Percentiles rank a stretch among this genome's conserved stretches.
phyloP scores from a whole-genome alignment of 2,797 vertebrate species.

The Hozukius guyotensis region DNA sequence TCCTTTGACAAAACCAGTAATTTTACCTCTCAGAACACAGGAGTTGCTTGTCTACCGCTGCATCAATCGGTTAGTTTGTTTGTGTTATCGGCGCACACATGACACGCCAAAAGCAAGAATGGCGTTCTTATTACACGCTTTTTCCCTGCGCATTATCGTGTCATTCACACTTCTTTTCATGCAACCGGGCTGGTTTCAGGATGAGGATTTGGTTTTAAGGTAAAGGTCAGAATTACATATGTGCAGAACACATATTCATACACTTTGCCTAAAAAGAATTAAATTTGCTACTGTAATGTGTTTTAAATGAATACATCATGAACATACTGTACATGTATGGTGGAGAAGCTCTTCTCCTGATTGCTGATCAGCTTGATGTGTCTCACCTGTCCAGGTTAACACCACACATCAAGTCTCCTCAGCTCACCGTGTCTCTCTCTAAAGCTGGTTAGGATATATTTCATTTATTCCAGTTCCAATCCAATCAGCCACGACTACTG shows the following conservation, averaged over 20 bases:
- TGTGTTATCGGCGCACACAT: too few relatives aligned
- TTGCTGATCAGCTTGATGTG: background rate
- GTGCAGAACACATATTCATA: background rate
- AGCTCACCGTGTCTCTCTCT: background rate
- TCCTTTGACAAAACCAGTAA: too few relatives aligned
- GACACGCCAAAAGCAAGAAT: too few relatives aligned
- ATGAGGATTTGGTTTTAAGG: too few relatives aligned
- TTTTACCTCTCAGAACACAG: too few relatives aligned
- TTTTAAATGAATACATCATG: background rate
- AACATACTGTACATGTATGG: background rate
- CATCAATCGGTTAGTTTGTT: too few relatives aligned
- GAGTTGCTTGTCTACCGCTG: too few relatives aligned
- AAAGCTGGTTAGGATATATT: constrained; percentile 2
- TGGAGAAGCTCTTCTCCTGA: background rate
- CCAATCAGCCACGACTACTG: constrained; percentile 14
- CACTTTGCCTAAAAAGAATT: background rate
- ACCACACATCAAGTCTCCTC: background rate
- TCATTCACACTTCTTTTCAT: too few relatives aligned
- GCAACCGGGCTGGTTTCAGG: too few relatives aligned
- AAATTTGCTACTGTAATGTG: background rate
- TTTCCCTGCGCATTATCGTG: too few relatives aligned
- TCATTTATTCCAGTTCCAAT: background rate
- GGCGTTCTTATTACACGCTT: too few relatives aligned
- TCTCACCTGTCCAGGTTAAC: background rate
- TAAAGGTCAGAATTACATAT: too few relatives aligned